Evolutionary conservation across 2,113 vertebrate genomes (phyloP).

Genomic region (Bubo scandiacus): DNA sequence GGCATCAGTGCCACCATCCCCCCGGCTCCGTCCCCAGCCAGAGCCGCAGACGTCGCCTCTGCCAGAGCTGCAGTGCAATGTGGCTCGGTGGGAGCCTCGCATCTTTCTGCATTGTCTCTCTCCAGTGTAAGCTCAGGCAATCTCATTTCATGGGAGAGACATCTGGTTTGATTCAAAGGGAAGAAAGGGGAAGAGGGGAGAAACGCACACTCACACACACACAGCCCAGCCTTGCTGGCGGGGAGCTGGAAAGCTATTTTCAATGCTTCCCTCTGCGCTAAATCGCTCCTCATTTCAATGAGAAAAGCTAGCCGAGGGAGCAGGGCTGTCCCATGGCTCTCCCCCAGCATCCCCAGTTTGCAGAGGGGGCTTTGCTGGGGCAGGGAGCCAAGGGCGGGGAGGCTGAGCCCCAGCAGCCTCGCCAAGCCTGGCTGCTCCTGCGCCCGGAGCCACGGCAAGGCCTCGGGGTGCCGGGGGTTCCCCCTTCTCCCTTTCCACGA

Average conservation of each 20-base stretch:
- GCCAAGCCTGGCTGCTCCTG: background rate
- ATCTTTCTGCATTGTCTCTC: background rate
- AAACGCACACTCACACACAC: background rate
- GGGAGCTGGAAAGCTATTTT: slow-evolving; percentile 8
- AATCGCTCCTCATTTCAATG: slow-evolving; percentile 51
- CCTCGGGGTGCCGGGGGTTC: background rate
- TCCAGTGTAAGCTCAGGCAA: slow-evolving; percentile 17
- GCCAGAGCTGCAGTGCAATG: background rate
- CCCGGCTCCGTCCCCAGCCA: background rate
- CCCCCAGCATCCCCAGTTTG: background rate
- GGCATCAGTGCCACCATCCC: background rate
- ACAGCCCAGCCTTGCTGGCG: background rate
- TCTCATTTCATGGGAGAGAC: slow-evolving; percentile 44
- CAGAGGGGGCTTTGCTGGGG: background rate
- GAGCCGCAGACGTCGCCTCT: background rate
- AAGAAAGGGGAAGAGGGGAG: slow-evolving; percentile 41
- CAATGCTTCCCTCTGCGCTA: background rate
- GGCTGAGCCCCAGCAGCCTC: background rate
- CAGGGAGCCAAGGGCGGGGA: background rate
- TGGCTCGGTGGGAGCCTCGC: background rate
- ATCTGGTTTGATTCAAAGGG: slow-evolving; percentile 63
- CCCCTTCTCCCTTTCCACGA: background rate
- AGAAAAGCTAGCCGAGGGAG: slow-evolving; percentile 22
- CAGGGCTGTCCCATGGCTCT: background rate
- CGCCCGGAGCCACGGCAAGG: background rate